These are phyloP conservation scores for Anomalospiza imberbis DNA, from an alignment of 2,797 vertebrate species.

Conservation along the genomic window DNA sequence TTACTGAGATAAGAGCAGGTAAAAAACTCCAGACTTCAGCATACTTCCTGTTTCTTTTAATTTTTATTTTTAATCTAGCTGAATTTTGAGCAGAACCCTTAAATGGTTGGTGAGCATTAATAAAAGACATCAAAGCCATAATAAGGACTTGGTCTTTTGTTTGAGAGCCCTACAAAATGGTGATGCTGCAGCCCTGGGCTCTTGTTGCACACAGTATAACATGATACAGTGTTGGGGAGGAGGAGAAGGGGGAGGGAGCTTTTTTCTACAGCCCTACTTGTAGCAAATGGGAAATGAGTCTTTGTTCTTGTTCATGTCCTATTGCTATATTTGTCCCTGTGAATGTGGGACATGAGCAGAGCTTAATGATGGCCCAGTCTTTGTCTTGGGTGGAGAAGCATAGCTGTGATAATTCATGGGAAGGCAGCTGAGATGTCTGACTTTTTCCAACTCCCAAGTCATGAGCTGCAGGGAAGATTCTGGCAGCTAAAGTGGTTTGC, in stretches of 20 bases:
- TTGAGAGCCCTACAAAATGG: not conserved
- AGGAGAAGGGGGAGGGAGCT: not conserved
- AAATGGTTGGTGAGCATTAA: not conserved
- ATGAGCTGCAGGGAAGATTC: not conserved
- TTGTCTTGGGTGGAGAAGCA: not conserved
- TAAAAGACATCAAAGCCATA: not conserved
- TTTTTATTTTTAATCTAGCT: not conserved
- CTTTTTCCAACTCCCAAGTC: not conserved
- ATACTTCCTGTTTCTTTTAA: not conserved
- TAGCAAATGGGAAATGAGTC: slow-evolving; percentile 1
- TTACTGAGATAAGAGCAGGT: not conserved
- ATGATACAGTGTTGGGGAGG: not conserved
- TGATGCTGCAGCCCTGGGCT: not conserved
- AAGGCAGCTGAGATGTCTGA: not conserved
- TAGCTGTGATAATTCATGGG: not conserved
- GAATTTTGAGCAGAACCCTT: not conserved
- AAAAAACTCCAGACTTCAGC: not conserved
- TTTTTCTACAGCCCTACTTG: slow-evolving; percentile 25
- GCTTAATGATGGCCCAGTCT: not conserved
- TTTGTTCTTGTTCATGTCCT: slow-evolving; percentile 47
- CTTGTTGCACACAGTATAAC: not conserved
- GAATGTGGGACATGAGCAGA: not conserved
- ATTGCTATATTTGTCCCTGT: not conserved
- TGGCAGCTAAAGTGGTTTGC: not conserved
- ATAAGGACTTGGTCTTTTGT: not conserved